Percentiles rank a stretch among this genome's conserved stretches.
Conservation (phyloP, 2,113 vertebrate genomes). For the Pollimyrus isidori region DNA sequence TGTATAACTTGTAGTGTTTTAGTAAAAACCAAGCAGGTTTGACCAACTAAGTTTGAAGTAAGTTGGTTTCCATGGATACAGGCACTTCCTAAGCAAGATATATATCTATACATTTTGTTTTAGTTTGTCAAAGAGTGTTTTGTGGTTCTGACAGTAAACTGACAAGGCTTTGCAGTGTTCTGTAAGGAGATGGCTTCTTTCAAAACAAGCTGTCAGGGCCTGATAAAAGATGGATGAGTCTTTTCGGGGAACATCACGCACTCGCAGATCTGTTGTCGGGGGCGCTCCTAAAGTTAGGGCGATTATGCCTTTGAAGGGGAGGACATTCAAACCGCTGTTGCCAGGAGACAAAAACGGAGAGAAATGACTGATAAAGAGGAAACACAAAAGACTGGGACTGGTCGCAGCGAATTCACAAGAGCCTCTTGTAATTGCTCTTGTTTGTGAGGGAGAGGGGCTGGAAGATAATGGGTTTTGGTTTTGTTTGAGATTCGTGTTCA, state of each 20-base stretch:
- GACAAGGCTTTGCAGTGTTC: neutral
- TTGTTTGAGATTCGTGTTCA: slow-evolving; percentile 20
- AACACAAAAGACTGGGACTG: slow-evolving; percentile 42
- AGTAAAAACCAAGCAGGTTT: neutral
- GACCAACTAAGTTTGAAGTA: slow-evolving; percentile 18
- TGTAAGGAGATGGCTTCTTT: neutral
- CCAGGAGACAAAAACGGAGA: slow-evolving; percentile 56
- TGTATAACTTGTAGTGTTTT: neutral
- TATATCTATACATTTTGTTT: neutral
- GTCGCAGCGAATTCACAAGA: slow-evolving; percentile 41
- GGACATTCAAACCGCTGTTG: slow-evolving; percentile 58
- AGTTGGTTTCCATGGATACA: neutral
- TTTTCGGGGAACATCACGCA: slow-evolving; percentile 40
- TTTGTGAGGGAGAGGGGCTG: slow-evolving; percentile 30
- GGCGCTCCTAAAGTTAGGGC: slow-evolving; percentile 57
- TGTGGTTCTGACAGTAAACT: neutral
- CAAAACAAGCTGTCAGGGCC: neutral
- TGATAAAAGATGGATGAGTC: slow-evolving; percentile 5
- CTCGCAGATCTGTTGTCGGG: slow-evolving; percentile 50
- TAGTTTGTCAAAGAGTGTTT: neutral
- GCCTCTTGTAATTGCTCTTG: slow-evolving; percentile 46
- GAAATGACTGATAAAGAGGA: slow-evolving; percentile 49
- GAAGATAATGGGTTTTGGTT: slow-evolving; percentile 27
- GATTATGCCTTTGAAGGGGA: slow-evolving; percentile 56
- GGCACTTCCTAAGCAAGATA: neutral